Evolutionary conservation across 2,113 vertebrate genomes (phyloP).

Genomic region (Microcebus lehilahytsara): DNA sequence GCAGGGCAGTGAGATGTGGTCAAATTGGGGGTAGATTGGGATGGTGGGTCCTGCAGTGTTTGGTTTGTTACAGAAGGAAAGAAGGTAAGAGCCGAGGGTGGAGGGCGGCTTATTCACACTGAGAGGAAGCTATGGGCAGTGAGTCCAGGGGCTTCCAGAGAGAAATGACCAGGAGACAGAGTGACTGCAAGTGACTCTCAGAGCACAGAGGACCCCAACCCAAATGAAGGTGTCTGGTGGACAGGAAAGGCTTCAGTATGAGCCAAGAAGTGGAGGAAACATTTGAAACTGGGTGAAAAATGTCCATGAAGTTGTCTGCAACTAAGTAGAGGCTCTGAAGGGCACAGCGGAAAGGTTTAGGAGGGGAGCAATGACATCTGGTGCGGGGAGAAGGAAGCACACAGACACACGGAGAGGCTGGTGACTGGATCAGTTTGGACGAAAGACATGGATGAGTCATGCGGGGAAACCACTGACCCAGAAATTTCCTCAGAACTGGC

Average conservation of each 20-base stretch:
- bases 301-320: neutral
- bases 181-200: neutral
- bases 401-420: neutral
- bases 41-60: neutral
- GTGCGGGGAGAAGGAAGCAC: neutral
- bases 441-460: neutral
- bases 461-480: neutral
- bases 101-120: neutral
- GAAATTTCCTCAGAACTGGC: constrained; percentile 48
- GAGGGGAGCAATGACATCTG: neutral
- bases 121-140: neutral
- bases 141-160: neutral
- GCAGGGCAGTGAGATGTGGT: neutral
- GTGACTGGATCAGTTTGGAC: neutral
- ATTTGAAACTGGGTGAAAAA: neutral
- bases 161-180: neutral
- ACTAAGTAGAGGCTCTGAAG: neutral
- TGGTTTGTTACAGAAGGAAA: neutral
- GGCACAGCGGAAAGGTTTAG: neutral
- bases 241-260: neutral
- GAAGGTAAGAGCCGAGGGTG: neutral
- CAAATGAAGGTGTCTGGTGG: neutral
- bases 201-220: neutral
- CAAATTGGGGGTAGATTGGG: neutral
- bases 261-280: neutral